phyloP scores from a whole-genome alignment of 2,797 vertebrate species.

The Helicolenus hilgendorfi region DNA sequence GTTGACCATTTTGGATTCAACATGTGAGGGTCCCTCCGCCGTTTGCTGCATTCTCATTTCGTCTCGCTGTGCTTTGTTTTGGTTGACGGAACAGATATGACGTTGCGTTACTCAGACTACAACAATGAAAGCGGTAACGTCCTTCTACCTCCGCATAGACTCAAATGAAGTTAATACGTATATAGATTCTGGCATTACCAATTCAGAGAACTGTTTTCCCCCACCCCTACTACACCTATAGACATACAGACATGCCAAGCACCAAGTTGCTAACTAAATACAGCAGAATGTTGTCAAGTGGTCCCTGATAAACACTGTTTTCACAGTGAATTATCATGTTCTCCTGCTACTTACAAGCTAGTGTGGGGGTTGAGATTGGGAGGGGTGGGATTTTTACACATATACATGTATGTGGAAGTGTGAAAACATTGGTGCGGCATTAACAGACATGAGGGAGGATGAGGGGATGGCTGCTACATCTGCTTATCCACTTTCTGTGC shows the following conservation, averaged over 20 bases:
- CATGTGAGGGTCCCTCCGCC: background rate
- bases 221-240: background rate
- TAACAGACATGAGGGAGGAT: background rate
- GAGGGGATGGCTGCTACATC: conserved; percentile 16
- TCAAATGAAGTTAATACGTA: background rate
- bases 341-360: background rate
- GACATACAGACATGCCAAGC: background rate
- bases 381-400: background rate
- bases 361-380: background rate
- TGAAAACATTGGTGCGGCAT: conserved; percentile 12
- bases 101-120: background rate
- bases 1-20: background rate
- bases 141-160: background rate
- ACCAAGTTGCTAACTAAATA: background rate
- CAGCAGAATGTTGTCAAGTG: background rate
- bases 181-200: background rate
- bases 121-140: background rate
- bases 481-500: conserved; percentile 1
- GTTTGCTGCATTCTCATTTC: background rate
- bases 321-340: conserved; percentile 7
- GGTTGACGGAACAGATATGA: background rate
- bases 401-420: conserved; percentile 9
- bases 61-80: background rate
- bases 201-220: background rate
- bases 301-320: conserved; percentile 11